Percentiles rank a stretch among this genome's conserved stretches.
These are phyloP conservation scores for Falco concolor DNA, from an alignment of 2,797 vertebrate species.

Conservation along the genomic window DNA sequence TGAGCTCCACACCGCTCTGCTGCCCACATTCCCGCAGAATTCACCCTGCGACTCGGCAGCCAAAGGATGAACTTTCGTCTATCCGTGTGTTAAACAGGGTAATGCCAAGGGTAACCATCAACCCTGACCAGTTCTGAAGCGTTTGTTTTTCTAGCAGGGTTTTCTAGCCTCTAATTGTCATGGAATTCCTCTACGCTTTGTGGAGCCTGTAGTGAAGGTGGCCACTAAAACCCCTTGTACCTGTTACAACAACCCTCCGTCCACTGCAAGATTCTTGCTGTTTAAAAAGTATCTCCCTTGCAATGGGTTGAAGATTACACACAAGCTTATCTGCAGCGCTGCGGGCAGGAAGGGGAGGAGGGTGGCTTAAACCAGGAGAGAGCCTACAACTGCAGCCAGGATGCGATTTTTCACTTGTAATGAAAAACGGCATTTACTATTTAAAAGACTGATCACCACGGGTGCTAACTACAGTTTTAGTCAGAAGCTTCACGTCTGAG, in stretches of 20 bases:
- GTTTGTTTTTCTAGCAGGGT: background rate
- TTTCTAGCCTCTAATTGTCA: too few species aligned
- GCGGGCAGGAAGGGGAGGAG: background rate
- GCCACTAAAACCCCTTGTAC: background rate
- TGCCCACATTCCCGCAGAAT: background rate
- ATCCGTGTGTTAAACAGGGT: background rate
- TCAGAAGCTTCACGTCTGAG: conserved; percentile 1
- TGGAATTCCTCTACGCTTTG: background rate
- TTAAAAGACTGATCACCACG: background rate
- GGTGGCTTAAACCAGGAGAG: background rate
- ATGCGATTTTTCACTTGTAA: background rate
- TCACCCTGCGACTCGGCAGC: background rate
- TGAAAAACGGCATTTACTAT: background rate
- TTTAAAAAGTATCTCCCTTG: background rate
- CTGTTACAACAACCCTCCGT: background rate
- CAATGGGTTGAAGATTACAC: background rate
- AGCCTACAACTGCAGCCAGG: background rate
- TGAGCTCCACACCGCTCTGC: background rate
- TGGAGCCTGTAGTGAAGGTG: background rate
- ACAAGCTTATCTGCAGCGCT: background rate
- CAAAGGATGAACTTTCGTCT: background rate
- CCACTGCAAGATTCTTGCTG: background rate
- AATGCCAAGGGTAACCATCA: background rate
- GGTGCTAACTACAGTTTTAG: background rate
- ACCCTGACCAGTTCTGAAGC: background rate